Percentiles rank a stretch among this genome's conserved stretches.
phyloP scores from a whole-genome alignment of 2,888 invertebrate genomes.

The Noctuana brunneofusca region DNA sequence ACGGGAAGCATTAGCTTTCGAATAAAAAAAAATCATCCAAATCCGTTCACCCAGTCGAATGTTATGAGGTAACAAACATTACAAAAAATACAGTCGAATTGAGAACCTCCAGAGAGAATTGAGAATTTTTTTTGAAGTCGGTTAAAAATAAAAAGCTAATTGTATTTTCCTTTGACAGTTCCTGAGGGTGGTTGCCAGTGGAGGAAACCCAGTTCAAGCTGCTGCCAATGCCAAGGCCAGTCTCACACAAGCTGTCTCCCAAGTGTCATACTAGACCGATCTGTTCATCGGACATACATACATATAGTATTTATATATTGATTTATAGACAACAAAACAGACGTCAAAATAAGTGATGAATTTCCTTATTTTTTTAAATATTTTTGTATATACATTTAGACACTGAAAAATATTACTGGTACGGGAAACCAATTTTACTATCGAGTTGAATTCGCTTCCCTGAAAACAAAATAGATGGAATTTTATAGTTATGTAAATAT shows the following conservation, averaged over 20 bases:
- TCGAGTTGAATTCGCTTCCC: slow-evolving; percentile 21
- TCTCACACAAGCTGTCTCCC: slow-evolving; percentile 41
- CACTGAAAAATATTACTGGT: neutral
- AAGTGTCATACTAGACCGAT: slow-evolving; percentile 37
- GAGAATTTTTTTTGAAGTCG: too few species aligned
- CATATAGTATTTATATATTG: slow-evolving; percentile 45
- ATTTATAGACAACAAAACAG: slow-evolving; percentile 16
- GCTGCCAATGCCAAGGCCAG: slow-evolving; percentile 49
- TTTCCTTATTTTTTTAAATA: slow-evolving; percentile 19
- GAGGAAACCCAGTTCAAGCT: slow-evolving; percentile 45
- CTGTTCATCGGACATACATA: slow-evolving; percentile 10
- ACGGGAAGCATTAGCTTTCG: too few species aligned
- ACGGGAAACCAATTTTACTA: slow-evolving; percentile 1
- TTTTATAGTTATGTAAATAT: slow-evolving; percentile 62
- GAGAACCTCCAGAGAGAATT: too few species aligned
- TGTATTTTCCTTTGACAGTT: slow-evolving; percentile 50
- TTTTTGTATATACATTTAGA: slow-evolving; percentile 32
- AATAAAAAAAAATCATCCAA: too few species aligned
- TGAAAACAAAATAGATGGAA: slow-evolving; percentile 38
- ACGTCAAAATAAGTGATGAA: neutral
- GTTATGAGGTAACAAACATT: too few species aligned
- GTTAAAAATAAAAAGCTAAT: neutral
- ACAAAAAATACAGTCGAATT: too few species aligned
- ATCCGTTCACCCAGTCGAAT: too few species aligned
- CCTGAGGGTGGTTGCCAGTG: slow-evolving; percentile 46